Conservation (phyloP, 2,888 invertebrate genomes). For the Schizotus pectinicornis region DNA sequence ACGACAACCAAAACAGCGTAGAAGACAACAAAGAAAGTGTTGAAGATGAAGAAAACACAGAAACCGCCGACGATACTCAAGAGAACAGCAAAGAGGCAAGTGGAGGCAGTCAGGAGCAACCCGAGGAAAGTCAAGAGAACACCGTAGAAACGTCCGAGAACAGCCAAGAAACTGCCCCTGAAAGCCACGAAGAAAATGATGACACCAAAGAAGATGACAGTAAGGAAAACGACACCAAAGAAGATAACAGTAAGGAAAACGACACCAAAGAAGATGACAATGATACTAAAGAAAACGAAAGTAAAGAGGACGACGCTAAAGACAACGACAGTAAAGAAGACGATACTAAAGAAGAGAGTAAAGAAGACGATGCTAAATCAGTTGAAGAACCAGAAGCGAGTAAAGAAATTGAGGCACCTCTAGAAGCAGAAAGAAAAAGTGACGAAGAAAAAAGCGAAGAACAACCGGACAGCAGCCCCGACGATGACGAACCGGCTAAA, state of each 20-base stretch:
- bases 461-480: slow-evolving; percentile 22
- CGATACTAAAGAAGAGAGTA: not conserved
- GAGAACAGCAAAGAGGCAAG: slow-evolving; percentile 25
- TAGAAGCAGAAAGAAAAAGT: slow-evolving; percentile 23
- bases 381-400: slow-evolving; percentile 12
- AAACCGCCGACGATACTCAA: slow-evolving; percentile 22
- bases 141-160: slow-evolving; percentile 11
- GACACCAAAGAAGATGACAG: slow-evolving; percentile 29
- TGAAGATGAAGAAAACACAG: slow-evolving; percentile 36
- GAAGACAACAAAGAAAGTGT: slow-evolving; percentile 27
- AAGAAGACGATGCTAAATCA: not conserved
- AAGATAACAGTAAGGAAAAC: slow-evolving; percentile 10
- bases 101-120: slow-evolving; percentile 28
- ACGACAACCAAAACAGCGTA: slow-evolving; percentile 33
- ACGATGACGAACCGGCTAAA: slow-evolving; percentile 16
- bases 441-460: slow-evolving; percentile 22
- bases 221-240: slow-evolving; percentile 17
- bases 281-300: slow-evolving; percentile 1
- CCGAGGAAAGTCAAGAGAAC: slow-evolving; percentile 26
- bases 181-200: slow-evolving; percentile 1
- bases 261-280: slow-evolving; percentile 3
- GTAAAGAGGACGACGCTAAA: slow-evolving; percentile 16
- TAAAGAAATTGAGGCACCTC: slow-evolving; percentile 20
- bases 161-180: slow-evolving; percentile 9
- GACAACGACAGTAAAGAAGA: slow-evolving; percentile 8